Percentiles rank a stretch among this genome's conserved stretches.
Conservation (phyloP, 2,888 invertebrate species). For the Osmoderma eremita region DNA sequence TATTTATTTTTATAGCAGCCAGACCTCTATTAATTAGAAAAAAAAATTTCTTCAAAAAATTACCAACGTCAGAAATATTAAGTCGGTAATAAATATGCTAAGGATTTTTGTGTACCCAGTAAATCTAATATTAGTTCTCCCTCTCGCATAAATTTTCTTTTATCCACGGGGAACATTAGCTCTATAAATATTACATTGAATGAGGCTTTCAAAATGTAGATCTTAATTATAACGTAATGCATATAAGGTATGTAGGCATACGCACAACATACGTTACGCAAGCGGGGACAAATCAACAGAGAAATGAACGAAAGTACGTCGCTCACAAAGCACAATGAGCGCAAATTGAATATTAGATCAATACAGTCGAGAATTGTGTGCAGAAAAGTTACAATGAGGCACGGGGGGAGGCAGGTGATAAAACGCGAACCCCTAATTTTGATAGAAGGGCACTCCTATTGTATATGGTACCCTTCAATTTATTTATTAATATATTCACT, state of each 20-base stretch:
- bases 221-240: slow-evolving; percentile 30
- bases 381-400: slow-evolving; percentile 30
- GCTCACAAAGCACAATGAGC: slow-evolving; percentile 41
- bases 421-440: slow-evolving; percentile 55
- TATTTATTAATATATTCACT: slow-evolving; percentile 53
- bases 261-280: slow-evolving; percentile 13
- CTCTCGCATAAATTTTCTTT: slow-evolving; percentile 19
- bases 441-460: slow-evolving; percentile 53
- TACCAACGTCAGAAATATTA: too few relatives aligned
- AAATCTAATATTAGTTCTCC: background rate
- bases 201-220: slow-evolving; percentile 17
- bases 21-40: too few relatives aligned
- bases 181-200: slow-evolving; percentile 26
- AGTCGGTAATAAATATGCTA: too few relatives aligned
- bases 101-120: too few relatives aligned
- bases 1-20: too few relatives aligned
- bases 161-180: slow-evolving; percentile 16
- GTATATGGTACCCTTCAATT: slow-evolving; percentile 46
- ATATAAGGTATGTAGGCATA: slow-evolving; percentile 11
- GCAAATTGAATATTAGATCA: slow-evolving; percentile 48
- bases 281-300: slow-evolving; percentile 21
- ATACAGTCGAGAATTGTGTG: slow-evolving; percentile 45
- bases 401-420: slow-evolving; percentile 53
- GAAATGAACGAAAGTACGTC: background rate
- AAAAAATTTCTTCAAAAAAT: too few relatives aligned